phyloP scores from a whole-genome alignment of 2,888 invertebrate genomes.

The Atrina japonica region DNA sequence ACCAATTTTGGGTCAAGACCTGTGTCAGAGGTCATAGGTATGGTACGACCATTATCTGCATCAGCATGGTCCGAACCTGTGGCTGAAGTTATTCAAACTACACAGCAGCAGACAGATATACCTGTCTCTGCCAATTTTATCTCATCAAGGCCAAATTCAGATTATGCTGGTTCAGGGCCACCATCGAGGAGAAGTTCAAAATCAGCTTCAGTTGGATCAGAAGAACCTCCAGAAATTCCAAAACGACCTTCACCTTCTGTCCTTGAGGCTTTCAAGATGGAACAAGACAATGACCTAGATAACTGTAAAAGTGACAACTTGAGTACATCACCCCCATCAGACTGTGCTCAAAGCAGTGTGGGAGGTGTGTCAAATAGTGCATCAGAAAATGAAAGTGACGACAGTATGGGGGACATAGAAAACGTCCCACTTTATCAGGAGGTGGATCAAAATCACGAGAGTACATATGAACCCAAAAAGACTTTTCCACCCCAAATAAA shows the following conservation, averaged over 20 bases:
- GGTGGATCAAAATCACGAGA: slow-evolving; percentile 75
- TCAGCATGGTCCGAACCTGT: slow-evolving; percentile 39
- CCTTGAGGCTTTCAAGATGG: slow-evolving; percentile 63
- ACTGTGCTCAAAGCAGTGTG: slow-evolving; percentile 42
- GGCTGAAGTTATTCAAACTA: slow-evolving; percentile 28
- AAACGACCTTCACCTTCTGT: slow-evolving; percentile 68
- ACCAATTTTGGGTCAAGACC: slow-evolving; percentile 21
- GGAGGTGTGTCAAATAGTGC: slow-evolving; percentile 52
- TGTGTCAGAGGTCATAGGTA: slow-evolving; percentile 29
- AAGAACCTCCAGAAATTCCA: slow-evolving; percentile 61
- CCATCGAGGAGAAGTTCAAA: slow-evolving; percentile 48
- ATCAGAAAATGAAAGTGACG: slow-evolving; percentile 62
- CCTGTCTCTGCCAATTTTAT: not conserved
- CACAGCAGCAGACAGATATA: slow-evolving; percentile 1
- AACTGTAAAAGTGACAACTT: slow-evolving; percentile 30
- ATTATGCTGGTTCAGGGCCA: slow-evolving; percentile 46
- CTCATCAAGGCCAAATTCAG: slow-evolving; percentile 16
- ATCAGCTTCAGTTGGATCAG: slow-evolving; percentile 48
- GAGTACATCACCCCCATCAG: slow-evolving; percentile 41
- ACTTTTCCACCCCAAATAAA: slow-evolving; percentile 72
- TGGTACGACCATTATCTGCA: slow-evolving; percentile 23
- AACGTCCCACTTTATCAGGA: slow-evolving; percentile 73
- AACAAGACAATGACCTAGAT: slow-evolving; percentile 43
- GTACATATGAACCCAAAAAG: slow-evolving; percentile 72
- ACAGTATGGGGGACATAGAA: slow-evolving; percentile 66